A percentile compares a stretch with the other conserved stretches of the same genome.
These are phyloP conservation scores for Polypterus senegalus DNA, from an alignment of 2,113 vertebrate genomes.

Conservation along the genomic window DNA sequence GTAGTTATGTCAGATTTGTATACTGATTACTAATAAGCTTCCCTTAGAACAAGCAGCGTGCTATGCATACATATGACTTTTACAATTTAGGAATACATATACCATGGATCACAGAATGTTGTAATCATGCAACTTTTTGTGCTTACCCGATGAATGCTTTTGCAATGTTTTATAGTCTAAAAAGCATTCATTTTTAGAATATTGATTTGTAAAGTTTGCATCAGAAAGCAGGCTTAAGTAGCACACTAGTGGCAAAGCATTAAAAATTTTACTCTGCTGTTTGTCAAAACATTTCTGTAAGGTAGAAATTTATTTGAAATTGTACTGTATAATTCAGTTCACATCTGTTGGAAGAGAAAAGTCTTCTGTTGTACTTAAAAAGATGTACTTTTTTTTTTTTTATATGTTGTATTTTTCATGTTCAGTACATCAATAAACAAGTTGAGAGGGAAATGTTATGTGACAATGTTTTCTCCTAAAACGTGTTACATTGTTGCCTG, in stretches of 20 bases:
- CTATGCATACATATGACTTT: conserved; percentile 85
- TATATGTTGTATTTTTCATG: conserved; percentile 91
- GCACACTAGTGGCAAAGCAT: conserved; percentile 63
- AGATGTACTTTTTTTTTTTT: conserved; percentile 97
- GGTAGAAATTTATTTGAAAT: conserved; percentile 92
- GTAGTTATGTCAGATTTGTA: conserved; percentile 75
- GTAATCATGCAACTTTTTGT: conserved; percentile 66
- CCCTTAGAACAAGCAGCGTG: conserved; percentile 83
- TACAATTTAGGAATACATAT: conserved; percentile 69
- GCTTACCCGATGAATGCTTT: conserved; percentile 61
- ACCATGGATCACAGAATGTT: conserved; percentile 79
- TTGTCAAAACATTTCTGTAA: conserved; percentile 82
- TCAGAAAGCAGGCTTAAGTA: conserved; percentile 28
- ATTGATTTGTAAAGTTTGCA: conserved; percentile 21
- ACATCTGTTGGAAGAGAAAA: conserved; percentile 83
- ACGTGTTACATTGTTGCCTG: too few relatives aligned
- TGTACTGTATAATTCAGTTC: conserved; percentile 94
- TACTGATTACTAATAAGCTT: conserved; percentile 72
- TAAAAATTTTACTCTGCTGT: conserved; percentile 70
- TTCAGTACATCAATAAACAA: conserved; percentile 99
- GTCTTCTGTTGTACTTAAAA: conserved; percentile 96
- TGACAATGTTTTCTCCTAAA: too few relatives aligned
- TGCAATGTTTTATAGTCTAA: conserved; percentile 49
- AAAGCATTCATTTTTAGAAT: conserved; percentile 41
- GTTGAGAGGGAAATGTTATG: conserved; percentile 77